Evolutionary conservation across 2,888 invertebrate species (phyloP), one percentile per base, ranked within the genome.

Genomic region (Microchrysa polita): DNA sequence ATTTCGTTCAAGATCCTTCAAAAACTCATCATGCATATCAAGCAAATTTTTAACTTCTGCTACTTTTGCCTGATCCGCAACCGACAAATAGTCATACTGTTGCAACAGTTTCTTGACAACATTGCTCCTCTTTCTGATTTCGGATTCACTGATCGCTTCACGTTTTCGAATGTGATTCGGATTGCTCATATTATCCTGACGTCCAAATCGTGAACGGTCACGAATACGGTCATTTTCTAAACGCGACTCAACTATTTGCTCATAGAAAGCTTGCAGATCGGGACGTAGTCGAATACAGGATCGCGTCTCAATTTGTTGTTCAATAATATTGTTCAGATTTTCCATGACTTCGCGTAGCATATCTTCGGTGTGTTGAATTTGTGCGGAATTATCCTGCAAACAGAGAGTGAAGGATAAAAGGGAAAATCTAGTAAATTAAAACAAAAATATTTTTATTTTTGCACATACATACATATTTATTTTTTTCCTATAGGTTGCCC

Each of bases 91-190:
- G 5, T 83, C 81, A 73, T 82, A 84, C 74, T 83, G 79, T 0
- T 77, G 77, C 2, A 84, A 74, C 2, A 84, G 75, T 72, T 84
- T 83, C 75, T 83, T 82, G 1, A 84, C 82, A 9, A 81, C 78
- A 16, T 79, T 77, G 0, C 81, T 79, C 53, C 82, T 81, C 34
- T 81, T 77, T 9, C 80, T 80, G 5, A 83, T 77, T 63, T 78
- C 75, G 1, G 71, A 74, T 5, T 79, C 40, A 18, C 9, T 20
- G 2, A 65, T 4, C 7, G 55, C 22, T 22, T 18, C 23, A 2
- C 53, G 22, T 22, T 67, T 67, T 9, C n/a, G 7, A 10, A 52
- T 9, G 40, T 63, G 48, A 14, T 34, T 63, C 12, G 34, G 5
- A 27, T 27, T n/a, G 5, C 14, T 7, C 10, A 34, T 27, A 40